These are phyloP conservation scores for Lampris megalopsis DNA, from an alignment of 2,113 vertebrate species.

Conservation along the genomic window DNA sequence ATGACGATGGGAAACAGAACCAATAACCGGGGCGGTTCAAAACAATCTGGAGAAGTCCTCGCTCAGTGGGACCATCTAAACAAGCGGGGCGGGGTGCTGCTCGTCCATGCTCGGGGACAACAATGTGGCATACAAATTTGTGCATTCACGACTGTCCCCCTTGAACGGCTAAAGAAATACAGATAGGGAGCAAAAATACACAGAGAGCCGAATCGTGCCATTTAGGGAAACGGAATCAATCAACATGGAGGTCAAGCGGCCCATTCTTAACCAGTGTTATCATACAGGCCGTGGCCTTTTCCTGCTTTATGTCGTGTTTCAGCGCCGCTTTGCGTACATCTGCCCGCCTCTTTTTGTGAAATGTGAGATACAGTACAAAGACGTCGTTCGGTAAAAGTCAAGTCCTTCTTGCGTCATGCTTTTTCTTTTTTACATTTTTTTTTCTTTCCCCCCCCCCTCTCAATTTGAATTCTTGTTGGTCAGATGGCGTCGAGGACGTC, in stretches of 20 bases:
- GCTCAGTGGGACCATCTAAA: slow-evolving; percentile 25
- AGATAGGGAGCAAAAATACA: slow-evolving; percentile 31
- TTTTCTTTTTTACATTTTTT: not conserved
- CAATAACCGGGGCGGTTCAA: not conserved
- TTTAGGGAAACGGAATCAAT: slow-evolving; percentile 48
- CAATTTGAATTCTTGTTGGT: slow-evolving; percentile 26
- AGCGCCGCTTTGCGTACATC: slow-evolving; percentile 29
- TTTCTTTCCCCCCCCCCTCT: slow-evolving; percentile 11
- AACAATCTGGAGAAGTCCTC: slow-evolving; percentile 19
- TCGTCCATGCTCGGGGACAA: slow-evolving; percentile 37
- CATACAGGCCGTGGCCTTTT: slow-evolving; percentile 67
- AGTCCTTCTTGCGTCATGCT: slow-evolving; percentile 46
- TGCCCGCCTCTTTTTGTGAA: slow-evolving; percentile 60
- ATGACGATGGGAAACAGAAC: slow-evolving; percentile 20
- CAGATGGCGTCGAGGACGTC: slow-evolving; percentile 16
- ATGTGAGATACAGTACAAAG: slow-evolving; percentile 79
- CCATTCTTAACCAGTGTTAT: slow-evolving; percentile 55
- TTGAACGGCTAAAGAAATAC: slow-evolving; percentile 55
- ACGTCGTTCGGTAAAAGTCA: slow-evolving; percentile 75
- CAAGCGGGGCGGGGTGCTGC: slow-evolving; percentile 31
- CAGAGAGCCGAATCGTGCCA: slow-evolving; percentile 48
- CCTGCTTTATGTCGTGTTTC: slow-evolving; percentile 54
- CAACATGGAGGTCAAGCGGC: slow-evolving; percentile 49
- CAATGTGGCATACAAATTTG: slow-evolving; percentile 59
- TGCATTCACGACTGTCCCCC: slow-evolving; percentile 53